Evolutionary conservation across 1,140 invertebrate genomes (phyloP).

Genomic region (Drosophila littoralis): DNA sequence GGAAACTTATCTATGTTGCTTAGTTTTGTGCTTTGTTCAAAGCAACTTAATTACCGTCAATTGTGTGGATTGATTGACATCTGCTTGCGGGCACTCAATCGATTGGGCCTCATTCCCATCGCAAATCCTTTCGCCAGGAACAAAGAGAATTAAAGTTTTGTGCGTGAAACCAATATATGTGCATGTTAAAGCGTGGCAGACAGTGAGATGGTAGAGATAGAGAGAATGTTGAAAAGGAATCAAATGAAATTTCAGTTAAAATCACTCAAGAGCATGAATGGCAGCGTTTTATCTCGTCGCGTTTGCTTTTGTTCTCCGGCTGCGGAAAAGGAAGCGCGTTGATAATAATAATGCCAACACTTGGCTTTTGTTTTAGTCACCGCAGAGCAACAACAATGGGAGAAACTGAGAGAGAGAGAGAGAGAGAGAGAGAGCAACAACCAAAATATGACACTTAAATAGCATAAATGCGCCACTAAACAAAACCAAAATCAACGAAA

Average conservation of each 20-base stretch:
- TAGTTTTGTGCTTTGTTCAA: no score
- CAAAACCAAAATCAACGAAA: conserved; percentile 79
- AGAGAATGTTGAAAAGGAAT: conserved; percentile 26
- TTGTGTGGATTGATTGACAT: conserved; percentile 37
- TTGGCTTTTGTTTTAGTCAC: conserved; percentile 74
- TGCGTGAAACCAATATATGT: conserved; percentile 14
- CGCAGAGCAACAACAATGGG: conserved; percentile 43
- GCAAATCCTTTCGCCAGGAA: conserved; percentile 20
- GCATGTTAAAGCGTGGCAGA: background rate
- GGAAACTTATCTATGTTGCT: no score
- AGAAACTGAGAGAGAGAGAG: background rate
- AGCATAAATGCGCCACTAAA: conserved; percentile 81
- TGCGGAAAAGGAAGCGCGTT: conserved; percentile 78
- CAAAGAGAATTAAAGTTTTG: conserved; percentile 41
- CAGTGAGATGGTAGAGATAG: background rate
- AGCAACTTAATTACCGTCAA: conserved; percentile 16
- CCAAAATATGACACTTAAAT: conserved; percentile 77
- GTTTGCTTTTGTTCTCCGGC: conserved; percentile 58
- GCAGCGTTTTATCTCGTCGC: conserved; percentile 66
- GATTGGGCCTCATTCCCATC: conserved; percentile 22
- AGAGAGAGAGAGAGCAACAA: conserved; percentile 5
- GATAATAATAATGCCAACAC: conserved; percentile 79
- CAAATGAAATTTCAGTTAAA: conserved; percentile 75
- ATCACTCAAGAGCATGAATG: conserved; percentile 79
- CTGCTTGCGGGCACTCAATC: conserved; percentile 20